Evolutionary conservation across 2,888 invertebrate genomes (phyloP), one percentile per base, ranked within the genome.

Genomic region (Horisme vitalbata): DNA sequence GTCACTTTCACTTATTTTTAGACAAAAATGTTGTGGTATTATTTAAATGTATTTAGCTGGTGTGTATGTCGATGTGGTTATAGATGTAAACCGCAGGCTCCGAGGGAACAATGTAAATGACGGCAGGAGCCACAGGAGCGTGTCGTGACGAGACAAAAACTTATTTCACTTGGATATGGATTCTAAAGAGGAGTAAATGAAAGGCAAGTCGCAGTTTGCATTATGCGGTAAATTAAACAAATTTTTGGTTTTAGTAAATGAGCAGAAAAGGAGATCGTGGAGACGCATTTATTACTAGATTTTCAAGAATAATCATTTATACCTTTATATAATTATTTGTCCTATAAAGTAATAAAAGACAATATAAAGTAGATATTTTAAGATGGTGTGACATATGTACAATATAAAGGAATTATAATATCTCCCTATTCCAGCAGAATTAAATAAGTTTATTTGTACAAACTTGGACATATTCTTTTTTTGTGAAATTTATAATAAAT

Each of bases 201-300:
- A 76, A 78, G 72, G 69, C 75, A 81, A 77, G 75, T 68, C 73
- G 66, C 72, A 60, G 79, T 75, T 83, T 80, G 79, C 79, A 79
- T 81, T 79, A 78, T 74, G 79, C 81, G 79, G 78, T 75, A 85
- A 84, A 87, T 85, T 83, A 81, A 83, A 77, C 65, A 72, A 69
- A 77, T 82, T 78, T 82, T 83, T 79, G 71, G 63, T 69, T 71
- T 65, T 69, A 69, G 71, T 80, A 76, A 79, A 73, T 67, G 66
- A 64, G 55, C 52, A 62, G 65, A 65, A 65, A 31, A 64, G 61
- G 39, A 65, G 68, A 70, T 55, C 61, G 32, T 43, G 52, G 76
- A 80, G 75, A 57, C 52, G 72, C 48, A 32, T 37, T 39, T 12
- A 46, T 18, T 4, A 5, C 18, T 18, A n/a, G n/a, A n/a, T 18